These are phyloP conservation scores for Pseudomyrmex dendroicus DNA, from an alignment of 1,140 invertebrate genomes.

Conservation along the genomic window DNA sequence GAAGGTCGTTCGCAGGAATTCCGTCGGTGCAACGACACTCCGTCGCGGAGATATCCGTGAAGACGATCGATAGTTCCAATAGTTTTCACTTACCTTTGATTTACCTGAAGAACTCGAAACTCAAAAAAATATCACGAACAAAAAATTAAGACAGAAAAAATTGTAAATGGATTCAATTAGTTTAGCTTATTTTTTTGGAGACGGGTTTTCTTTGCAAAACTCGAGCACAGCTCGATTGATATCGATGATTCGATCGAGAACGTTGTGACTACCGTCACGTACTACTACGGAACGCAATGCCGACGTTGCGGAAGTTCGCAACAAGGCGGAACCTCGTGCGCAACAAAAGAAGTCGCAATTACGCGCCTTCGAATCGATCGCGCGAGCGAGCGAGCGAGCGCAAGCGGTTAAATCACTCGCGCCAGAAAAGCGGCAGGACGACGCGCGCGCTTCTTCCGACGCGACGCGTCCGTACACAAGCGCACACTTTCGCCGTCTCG, in stretches of 20 bases:
- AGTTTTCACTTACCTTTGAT: slow-evolving; percentile 24
- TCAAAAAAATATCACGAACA: too few relatives aligned
- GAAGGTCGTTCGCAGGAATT: slow-evolving; percentile 70
- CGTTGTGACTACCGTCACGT: neutral
- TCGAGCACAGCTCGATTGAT: neutral
- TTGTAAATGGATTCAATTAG: too few relatives aligned
- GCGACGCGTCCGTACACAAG: neutral
- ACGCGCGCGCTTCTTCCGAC: slow-evolving; percentile 15
- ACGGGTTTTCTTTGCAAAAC: too few relatives aligned
- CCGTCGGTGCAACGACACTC: slow-evolving; percentile 68
- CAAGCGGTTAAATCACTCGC: slow-evolving; percentile 30
- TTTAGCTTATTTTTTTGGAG: too few relatives aligned
- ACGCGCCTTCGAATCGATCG: slow-evolving; percentile 28
- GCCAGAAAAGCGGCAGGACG: slow-evolving; percentile 4
- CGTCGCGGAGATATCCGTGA: neutral
- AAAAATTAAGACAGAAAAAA: too few relatives aligned
- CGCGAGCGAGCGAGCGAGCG: neutral
- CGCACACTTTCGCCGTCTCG: slow-evolving; percentile 49
- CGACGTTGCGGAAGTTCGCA: neutral
- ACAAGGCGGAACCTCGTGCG: neutral
- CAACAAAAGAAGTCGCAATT: neutral
- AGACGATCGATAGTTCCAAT: slow-evolving; percentile 56
- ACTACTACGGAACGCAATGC: neutral
- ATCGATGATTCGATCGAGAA: neutral
- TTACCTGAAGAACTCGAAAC: too few relatives aligned